Conservation (phyloP, 2,888 invertebrate genomes). For the Drosophila fungiperda region DNA sequence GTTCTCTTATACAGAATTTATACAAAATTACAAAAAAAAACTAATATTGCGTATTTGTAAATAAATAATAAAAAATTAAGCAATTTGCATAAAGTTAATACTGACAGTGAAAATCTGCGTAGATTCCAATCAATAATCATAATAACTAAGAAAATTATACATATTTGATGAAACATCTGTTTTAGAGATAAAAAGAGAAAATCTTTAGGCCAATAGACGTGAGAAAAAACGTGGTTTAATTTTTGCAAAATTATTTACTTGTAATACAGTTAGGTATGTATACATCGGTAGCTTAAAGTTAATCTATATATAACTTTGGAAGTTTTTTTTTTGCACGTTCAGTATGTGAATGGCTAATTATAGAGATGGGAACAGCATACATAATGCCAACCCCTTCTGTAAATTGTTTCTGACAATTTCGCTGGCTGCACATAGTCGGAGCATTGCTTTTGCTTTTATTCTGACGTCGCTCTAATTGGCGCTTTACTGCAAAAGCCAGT, state of each 20-base stretch:
- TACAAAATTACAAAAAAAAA: background rate
- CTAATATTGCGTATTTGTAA: background rate
- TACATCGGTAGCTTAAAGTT: background rate
- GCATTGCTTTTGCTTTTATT: conserved; percentile 38
- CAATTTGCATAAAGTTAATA: background rate
- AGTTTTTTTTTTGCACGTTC: background rate
- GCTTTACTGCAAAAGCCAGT: conserved; percentile 34
- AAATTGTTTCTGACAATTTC: conserved; percentile 24
- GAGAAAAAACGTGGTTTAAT: background rate
- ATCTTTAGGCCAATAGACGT: no score
- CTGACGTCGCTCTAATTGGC: conserved; percentile 42
- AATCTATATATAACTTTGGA: background rate
- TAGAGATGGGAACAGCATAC: no score
- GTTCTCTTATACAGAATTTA: background rate
- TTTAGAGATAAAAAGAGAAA: background rate
- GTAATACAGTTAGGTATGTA: background rate
- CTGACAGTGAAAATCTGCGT: background rate
- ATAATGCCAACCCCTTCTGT: background rate
- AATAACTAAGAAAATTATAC: background rate
- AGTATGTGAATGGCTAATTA: background rate
- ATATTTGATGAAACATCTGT: background rate
- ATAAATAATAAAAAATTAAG: background rate
- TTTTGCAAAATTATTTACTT: background rate
- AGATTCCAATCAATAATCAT: background rate
- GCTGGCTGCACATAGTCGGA: conserved; percentile 15